Conservation (phyloP, 1,140 invertebrate species). For the Druon quercuslanigerum region DNA sequence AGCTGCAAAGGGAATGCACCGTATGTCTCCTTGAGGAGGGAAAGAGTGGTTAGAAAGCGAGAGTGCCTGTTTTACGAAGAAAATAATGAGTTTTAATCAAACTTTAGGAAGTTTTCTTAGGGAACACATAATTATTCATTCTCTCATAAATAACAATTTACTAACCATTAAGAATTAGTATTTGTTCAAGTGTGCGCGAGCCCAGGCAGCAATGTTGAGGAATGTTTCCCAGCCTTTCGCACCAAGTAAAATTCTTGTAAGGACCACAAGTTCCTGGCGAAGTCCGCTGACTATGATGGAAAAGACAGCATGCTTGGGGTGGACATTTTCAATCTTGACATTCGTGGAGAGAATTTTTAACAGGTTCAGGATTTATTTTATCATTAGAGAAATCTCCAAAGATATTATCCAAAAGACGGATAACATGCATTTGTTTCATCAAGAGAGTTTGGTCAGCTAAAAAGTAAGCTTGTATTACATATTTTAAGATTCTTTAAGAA, state of each 20-base stretch:
- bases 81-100: neutral
- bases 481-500: too few species aligned
- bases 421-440: slow-evolving; percentile 78
- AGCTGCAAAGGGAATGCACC: too few species aligned
- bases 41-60: too few species aligned
- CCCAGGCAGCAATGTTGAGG: slow-evolving; percentile 71
- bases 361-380: slow-evolving; percentile 61
- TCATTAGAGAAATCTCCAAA: slow-evolving; percentile 71
- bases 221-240: slow-evolving; percentile 70
- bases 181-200: slow-evolving; percentile 71
- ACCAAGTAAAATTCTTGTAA: slow-evolving; percentile 73
- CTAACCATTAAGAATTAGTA: slow-evolving; percentile 69
- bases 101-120: neutral
- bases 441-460: slow-evolving; percentile 77
- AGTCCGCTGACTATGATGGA: slow-evolving; percentile 60
- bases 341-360: slow-evolving; percentile 62
- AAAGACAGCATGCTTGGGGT: slow-evolving; percentile 63
- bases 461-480: slow-evolving; percentile 18
- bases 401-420: slow-evolving; percentile 80
- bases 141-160: neutral
- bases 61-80: too few species aligned
- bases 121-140: too few species aligned
- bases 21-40: too few species aligned
- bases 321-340: slow-evolving; percentile 61
- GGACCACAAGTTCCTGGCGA: slow-evolving; percentile 66